phyloP scores from a whole-genome alignment of 2,797 vertebrate species.

The Pipistrellus nathusii region DNA sequence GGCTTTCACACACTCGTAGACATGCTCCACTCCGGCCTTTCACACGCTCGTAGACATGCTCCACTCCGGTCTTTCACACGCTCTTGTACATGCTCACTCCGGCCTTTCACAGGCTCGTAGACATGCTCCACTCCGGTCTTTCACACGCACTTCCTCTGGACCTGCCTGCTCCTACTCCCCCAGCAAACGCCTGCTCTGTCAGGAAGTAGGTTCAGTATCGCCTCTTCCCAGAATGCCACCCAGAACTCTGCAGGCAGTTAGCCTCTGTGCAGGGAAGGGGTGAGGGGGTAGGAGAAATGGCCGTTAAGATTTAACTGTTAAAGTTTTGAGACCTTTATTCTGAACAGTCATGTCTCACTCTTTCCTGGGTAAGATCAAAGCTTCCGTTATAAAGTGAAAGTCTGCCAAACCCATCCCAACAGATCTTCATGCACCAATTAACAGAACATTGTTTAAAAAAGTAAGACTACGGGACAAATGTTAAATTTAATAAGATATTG shows the following conservation, averaged over 20 bases:
- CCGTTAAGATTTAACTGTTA: too few species aligned
- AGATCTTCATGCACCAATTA: neutral
- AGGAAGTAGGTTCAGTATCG: too few species aligned
- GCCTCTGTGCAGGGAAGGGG: neutral
- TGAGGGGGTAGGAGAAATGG: neutral
- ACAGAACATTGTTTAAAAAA: neutral
- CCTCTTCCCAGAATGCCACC: neutral
- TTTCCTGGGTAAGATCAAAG: neutral
- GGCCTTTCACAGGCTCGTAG: neutral
- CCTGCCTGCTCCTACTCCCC: neutral
- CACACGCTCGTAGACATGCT: too few species aligned
- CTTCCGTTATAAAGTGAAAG: neutral
- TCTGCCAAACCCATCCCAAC: neutral
- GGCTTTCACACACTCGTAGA: too few species aligned
- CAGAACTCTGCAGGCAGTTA: neutral
- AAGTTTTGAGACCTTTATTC: neutral
- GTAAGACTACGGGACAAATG: neutral
- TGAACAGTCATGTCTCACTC: neutral
- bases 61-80: too few species aligned
- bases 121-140: too few species aligned
- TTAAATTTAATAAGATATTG: neutral
- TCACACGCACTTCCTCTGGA: neutral
- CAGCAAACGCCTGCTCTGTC: too few species aligned
- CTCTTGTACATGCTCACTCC: too few species aligned
- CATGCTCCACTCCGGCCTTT: too few species aligned